phyloP scores from a whole-genome alignment of 2,797 vertebrate genomes.

The Pelodytes ibericus region DNA sequence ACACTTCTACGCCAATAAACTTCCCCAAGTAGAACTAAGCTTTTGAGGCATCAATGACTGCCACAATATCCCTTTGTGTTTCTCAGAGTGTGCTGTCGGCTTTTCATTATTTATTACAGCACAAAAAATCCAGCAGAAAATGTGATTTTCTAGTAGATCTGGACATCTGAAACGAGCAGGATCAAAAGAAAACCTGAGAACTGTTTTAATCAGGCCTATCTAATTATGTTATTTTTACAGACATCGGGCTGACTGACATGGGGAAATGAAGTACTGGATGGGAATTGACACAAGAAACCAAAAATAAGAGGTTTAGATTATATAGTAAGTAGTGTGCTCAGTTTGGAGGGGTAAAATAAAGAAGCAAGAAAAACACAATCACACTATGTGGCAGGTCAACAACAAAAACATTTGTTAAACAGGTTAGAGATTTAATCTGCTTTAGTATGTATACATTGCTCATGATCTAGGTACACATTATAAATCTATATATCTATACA shows the following conservation, averaged over 20 bases:
- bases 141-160: constrained; percentile 46
- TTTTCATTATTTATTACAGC: constrained; percentile 41
- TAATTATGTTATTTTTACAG: constrained; percentile 27
- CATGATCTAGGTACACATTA: no score
- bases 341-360: neutral
- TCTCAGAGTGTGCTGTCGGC: constrained; percentile 38
- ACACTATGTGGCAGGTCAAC: no score
- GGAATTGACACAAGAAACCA: constrained; percentile 51
- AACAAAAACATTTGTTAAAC: no score
- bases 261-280: no score
- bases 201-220: constrained; percentile 25
- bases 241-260: constrained; percentile 13
- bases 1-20: neutral
- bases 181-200: constrained; percentile 23
- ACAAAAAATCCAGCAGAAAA: constrained; percentile 44
- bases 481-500: no score
- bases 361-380: neutral
- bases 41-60: constrained; percentile 23
- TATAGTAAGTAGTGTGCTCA: neutral
- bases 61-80: constrained; percentile 44
- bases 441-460: no score
- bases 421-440: no score
- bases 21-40: constrained; percentile 18
- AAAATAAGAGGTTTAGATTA: neutral
- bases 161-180: constrained; percentile 30